These are phyloP conservation scores for Lepidurus arcticus DNA, from an alignment of 1,140 invertebrate genomes.

Conservation along the genomic window DNA sequence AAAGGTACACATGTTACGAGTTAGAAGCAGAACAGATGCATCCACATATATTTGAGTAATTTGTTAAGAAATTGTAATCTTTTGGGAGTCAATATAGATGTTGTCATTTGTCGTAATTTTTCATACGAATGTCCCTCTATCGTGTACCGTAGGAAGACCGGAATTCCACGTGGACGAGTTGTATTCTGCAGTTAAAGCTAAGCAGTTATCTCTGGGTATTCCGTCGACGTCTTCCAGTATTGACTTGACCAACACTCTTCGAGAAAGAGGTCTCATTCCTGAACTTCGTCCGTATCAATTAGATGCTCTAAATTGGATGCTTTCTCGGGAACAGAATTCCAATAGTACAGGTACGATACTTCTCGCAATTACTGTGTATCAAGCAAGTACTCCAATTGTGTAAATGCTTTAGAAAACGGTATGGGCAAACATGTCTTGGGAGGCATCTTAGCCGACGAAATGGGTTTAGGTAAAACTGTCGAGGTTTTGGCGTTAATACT, in stretches of 20 bases:
- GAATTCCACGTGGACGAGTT: neutral
- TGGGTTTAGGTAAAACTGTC: conserved; percentile 77
- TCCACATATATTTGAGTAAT: too few species aligned
- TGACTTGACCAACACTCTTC: conserved; percentile 38
- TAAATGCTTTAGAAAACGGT: neutral
- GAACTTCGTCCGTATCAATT: conserved; percentile 60
- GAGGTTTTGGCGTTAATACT: conserved; percentile 66
- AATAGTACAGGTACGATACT: conserved; percentile 53
- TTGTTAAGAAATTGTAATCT: too few species aligned
- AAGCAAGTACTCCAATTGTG: conserved; percentile 41
- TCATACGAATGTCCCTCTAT: neutral
- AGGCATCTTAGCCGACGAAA: conserved; percentile 76
- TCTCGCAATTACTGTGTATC: conserved; percentile 43
- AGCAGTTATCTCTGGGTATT: neutral
- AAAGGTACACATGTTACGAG: too few species aligned
- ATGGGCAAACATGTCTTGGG: conserved; percentile 48
- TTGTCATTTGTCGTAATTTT: neutral
- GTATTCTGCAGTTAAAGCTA: neutral
- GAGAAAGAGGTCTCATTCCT: conserved; percentile 51
- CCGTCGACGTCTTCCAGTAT: neutral
- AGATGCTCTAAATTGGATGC: conserved; percentile 63
- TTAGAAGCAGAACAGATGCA: too few species aligned
- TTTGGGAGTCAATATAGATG: neutral
- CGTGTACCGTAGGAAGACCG: neutral
- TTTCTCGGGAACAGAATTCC: conserved; percentile 49